These are phyloP conservation scores for Cetoscarus ocellatus DNA, from an alignment of 2,797 vertebrate genomes.

Conservation along the genomic window DNA sequence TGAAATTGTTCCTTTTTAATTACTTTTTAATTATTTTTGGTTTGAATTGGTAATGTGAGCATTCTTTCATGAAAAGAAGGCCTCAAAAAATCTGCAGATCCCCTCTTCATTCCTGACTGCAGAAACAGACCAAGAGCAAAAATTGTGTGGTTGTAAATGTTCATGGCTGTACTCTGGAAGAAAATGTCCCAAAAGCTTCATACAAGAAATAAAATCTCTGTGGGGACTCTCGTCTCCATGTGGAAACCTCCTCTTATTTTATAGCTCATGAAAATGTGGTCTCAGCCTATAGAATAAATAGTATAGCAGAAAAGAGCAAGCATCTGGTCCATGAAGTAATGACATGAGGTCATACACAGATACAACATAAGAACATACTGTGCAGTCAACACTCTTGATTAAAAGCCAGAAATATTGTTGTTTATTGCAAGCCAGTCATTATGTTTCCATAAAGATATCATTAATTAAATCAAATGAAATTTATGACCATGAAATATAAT, in stretches of 20 bases:
- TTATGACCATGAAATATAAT: neutral
- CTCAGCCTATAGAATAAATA: constrained; percentile 3
- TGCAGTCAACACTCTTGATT: constrained; percentile 11
- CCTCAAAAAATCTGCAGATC: constrained; percentile 20
- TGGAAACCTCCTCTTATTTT: neutral
- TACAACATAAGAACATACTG: neutral
- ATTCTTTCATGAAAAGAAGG: constrained; percentile 26
- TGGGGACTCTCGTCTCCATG: neutral
- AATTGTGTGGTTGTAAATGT: constrained; percentile 19
- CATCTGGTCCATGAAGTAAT: constrained; percentile 23
- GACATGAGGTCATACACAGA: constrained; percentile 18
- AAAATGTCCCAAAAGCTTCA: constrained; percentile 22
- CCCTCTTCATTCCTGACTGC: constrained; percentile 27
- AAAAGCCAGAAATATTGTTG: neutral
- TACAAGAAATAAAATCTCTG: constrained; percentile 6
- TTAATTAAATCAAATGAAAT: constrained; percentile 17
- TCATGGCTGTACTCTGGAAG: constrained; percentile 14
- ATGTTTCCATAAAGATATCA: constrained; percentile 7
- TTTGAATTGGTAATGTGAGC: neutral
- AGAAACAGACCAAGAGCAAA: constrained; percentile 17
- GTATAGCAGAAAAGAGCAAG: neutral
- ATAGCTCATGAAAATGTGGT: neutral
- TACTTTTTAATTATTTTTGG: constrained; percentile 13
- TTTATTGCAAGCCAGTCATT: neutral
- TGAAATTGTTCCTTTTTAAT: constrained; percentile 5